Evolutionary conservation across 1,140 invertebrate species (phyloP), one percentile per base, ranked within the genome.

Genomic region (Drosophila nasuta): DNA sequence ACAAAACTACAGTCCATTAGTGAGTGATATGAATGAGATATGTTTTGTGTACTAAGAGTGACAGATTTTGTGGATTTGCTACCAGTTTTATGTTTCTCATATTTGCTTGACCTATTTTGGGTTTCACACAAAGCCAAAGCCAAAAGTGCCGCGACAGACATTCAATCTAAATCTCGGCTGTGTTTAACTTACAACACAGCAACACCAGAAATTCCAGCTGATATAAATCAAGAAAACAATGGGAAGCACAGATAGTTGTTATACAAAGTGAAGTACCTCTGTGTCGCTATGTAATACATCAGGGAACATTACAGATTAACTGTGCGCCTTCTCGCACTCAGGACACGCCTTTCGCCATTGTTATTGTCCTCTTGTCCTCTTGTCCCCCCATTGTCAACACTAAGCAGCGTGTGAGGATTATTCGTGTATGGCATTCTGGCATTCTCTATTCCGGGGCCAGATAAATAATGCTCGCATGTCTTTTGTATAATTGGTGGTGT

Each of bases 351-450:
- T 59, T 80, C 48, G 66, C 72, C 3, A 25, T 25, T 25, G 20
- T 25, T 13, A 59, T 71, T 71, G 66, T 66, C 59, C 70, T 69
- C 70, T 71, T 71, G 66, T 66, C 59, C 70, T 69, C 70, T 58
- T 58, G 35, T 25, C 20, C 35, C 48, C 59, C 58, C 76, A 86
- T 87, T 87, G 80, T 80, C 77, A 83, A 52, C 73, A 70, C 63
- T 88, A 88, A 88, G 85, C 70, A 91, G 79, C 75, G 87, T 88
- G 88, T 76, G 88, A 88, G 83, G 78, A 91, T 88, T 88, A 88
- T 69, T 76, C 65, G 28, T 35, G 51, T 11, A 30, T 49, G 62
- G n/a, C 54, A 25, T 25, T 25, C 20, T 75, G 59, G 57, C 77
- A 87, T 88, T 88, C 82, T 71, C 77, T 46, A 25, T 25, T 62